These are phyloP conservation scores for Darevskia nairensis DNA, from an alignment of 2,797 vertebrate genomes.

Conservation along the genomic window DNA sequence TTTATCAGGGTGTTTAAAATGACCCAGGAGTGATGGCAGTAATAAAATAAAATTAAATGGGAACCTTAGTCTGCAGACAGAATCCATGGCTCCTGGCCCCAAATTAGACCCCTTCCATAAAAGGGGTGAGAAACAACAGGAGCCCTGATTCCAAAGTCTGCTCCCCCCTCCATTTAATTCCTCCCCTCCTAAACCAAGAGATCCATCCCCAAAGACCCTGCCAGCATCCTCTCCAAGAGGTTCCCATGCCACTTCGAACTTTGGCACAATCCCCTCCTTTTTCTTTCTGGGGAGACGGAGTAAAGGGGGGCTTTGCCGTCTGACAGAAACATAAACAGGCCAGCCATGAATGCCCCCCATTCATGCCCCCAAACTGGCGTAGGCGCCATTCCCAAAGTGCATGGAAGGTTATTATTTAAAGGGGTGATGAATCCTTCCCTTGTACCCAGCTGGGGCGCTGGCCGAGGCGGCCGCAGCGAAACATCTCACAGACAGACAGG, in stretches of 20 bases:
- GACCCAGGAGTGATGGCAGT: not conserved
- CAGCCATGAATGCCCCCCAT: constrained; percentile 12
- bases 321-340: not conserved
- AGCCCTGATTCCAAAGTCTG: not conserved
- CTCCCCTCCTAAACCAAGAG: not conserved
- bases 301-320: not conserved
- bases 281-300: not conserved
- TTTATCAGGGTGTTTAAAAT: not conserved
- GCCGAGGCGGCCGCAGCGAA: not conserved
- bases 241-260: constrained; percentile 8
- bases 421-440: constrained; percentile 3
- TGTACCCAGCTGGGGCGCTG: not conserved
- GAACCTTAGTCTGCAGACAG: not conserved
- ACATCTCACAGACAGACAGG: not conserved
- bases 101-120: too few relatives aligned
- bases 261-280: constrained; percentile 8
- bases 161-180: accelerated
- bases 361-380: not conserved
- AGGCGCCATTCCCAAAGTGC: constrained; percentile 14
- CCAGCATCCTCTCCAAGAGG: not conserved
- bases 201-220: not conserved
- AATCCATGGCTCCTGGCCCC: not conserved
- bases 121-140: too few relatives aligned
- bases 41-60: too few relatives aligned
- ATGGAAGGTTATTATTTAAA: not conserved